Conservation (phyloP, 2,797 vertebrate species). For the Spinus olivaceus region DNA sequence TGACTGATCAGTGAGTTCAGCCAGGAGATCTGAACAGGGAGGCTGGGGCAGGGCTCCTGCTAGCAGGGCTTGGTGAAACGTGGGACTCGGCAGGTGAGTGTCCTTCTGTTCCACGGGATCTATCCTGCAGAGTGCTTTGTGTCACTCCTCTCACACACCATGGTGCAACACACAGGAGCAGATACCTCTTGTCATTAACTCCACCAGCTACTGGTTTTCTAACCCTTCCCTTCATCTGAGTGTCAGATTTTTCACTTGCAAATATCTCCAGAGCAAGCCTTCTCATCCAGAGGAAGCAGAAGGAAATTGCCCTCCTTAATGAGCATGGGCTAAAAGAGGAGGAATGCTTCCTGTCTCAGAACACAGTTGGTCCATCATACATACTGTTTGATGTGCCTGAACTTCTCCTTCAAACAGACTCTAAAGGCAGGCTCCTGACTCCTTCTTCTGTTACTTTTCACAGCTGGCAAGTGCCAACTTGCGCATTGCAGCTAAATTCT, state of each 20-base stretch:
- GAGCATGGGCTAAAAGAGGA: background rate
- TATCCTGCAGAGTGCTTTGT: background rate
- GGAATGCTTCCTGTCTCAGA: background rate
- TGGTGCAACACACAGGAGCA: background rate
- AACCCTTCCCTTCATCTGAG: conserved; percentile 29
- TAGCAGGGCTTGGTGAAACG: background rate
- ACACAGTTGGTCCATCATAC: background rate
- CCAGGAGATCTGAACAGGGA: background rate
- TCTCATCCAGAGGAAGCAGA: conserved; percentile 4
- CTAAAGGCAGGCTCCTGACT: background rate
- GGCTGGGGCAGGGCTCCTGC: background rate
- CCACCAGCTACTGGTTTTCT: conserved; percentile 55
- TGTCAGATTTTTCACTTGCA: conserved; percentile 46
- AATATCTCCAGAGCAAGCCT: background rate
- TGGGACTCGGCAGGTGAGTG: background rate
- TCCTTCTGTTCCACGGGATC: background rate
- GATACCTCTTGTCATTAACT: background rate
- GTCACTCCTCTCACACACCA: background rate
- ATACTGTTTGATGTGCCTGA: conserved; percentile 7
- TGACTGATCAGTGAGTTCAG: background rate
- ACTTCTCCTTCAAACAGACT: conserved; percentile 15
- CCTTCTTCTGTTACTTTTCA: background rate
- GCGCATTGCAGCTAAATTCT: background rate
- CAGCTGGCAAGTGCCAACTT: background rate
- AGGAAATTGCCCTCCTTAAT: conserved; percentile 37